A percentile compares a stretch with the other conserved stretches of the same genome.
These are phyloP conservation scores for Antechinus stuartii DNA, from an alignment of 2,113 vertebrate genomes.

Conservation along the genomic window DNA sequence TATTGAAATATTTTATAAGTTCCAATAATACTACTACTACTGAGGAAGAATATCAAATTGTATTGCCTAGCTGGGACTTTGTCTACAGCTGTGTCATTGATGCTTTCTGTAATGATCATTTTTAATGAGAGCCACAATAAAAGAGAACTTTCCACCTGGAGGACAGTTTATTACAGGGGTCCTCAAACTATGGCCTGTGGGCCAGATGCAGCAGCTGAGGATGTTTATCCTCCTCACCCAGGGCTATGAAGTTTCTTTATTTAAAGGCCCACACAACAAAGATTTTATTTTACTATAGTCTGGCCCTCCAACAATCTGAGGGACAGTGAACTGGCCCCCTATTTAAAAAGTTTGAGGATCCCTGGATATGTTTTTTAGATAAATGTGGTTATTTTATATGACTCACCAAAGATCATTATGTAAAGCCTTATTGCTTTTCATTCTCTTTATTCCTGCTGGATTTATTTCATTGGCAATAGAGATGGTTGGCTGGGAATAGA, in stretches of 20 bases:
- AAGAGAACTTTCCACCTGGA: neutral
- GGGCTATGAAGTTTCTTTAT: too few relatives aligned
- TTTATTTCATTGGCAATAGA: conserved; percentile 3
- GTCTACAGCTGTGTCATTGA: neutral
- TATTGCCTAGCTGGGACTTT: neutral
- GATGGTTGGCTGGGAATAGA: neutral
- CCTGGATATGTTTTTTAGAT: neutral
- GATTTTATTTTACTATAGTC: too few relatives aligned
- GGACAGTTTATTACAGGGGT: neutral
- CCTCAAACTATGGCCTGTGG: too few relatives aligned
- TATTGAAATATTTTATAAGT: too few relatives aligned
- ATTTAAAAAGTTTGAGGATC: too few relatives aligned
- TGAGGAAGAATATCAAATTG: neutral
- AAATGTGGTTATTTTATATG: neutral
- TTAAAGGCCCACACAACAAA: too few relatives aligned
- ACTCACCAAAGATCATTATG: neutral
- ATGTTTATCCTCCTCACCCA: too few relatives aligned
- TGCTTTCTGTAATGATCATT: neutral
- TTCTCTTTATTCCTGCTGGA: neutral
- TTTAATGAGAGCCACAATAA: neutral
- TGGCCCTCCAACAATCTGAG: too few relatives aligned
- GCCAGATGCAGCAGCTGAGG: too few relatives aligned
- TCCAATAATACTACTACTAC: neutral
- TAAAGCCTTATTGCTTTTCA: neutral
- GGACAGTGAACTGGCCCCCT: too few relatives aligned